Base-by-base conservation (phyloP, 2,113 vertebrate species). In the Protomyctophum bolini region DNA sequence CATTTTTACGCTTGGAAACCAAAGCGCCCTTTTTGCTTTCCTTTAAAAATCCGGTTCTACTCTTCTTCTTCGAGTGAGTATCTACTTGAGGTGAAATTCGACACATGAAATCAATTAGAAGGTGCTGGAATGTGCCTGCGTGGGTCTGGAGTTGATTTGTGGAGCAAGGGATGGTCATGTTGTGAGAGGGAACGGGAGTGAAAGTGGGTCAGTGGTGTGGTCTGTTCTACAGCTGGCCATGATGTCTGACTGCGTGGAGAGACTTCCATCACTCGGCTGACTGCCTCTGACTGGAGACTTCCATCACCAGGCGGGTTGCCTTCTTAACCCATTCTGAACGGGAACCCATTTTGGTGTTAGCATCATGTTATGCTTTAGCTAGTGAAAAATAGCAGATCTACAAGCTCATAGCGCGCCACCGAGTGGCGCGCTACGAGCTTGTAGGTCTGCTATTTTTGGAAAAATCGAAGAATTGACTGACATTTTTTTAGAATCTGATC, bases 101-200 rank as follows among this genome's bases (percentile, higher is more conserved):
- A 74, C 90, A 93, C 79, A 88, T 92, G 91, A 90, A 86, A 88
- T 87, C 89, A 90, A 91, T 94, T 92, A 92, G 85, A 91, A 92
- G 85, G 89, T 91, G 86, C 89, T 89, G 91, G 91, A 92, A 92
- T 93, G 91, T 86, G 81, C 83, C 83, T 80, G 82, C 62, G 41
- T 76, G 82, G 87, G 86, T 89, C 90, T 93, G 92, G 88, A 89
- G 77, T 85, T 89, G 84, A 91, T 94, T 91, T 91, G 75, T 74
- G 7, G 69, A 80, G 84, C 64, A 76, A 76, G 57, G 58, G 63
- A 86, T 80, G 85, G 85, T 76, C 65, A 61, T 73, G 86, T 82
- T 81, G 72, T 68, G 83, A 84, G 87, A 74, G 76, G 51, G 73
- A 81, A 73, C 2, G 48, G 63, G 60, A 51, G 51, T 3, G 63